A percentile compares a stretch with the other conserved stretches of the same genome.
phyloP scores from a whole-genome alignment of 2,113 vertebrate genomes.

The Lampris megalopsis region DNA sequence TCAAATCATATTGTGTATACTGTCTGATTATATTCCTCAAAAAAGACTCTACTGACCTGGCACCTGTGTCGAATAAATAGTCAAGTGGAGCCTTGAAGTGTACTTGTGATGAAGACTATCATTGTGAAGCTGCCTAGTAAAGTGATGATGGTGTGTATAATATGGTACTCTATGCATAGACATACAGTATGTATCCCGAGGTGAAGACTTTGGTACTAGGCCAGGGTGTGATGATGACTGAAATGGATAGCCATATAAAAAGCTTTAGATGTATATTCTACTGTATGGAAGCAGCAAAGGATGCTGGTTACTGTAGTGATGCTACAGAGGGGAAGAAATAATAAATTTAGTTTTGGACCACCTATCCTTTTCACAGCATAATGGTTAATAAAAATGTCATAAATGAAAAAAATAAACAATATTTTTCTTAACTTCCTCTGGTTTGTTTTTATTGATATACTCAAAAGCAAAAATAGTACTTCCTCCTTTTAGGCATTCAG shows the following conservation, averaged over 20 bases:
- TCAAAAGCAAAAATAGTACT: conserved; percentile 38
- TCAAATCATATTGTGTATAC: conserved; percentile 23
- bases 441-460: conserved; percentile 49
- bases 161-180: conserved; percentile 74
- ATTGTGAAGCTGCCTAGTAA: conserved; percentile 67
- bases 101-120: conserved; percentile 68
- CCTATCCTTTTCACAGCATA: conserved; percentile 76
- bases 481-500: conserved; percentile 18
- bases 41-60: conserved; percentile 33
- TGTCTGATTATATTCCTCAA: conserved; percentile 4
- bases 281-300: conserved; percentile 58
- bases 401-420: conserved; percentile 79
- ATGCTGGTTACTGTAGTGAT: conserved; percentile 58
- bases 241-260: conserved; percentile 40
- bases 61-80: conserved; percentile 21
- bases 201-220: conserved; percentile 66
- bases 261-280: conserved; percentile 71
- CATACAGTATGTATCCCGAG: conserved; percentile 31
- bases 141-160: conserved; percentile 54
- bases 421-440: conserved; percentile 80
- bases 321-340: conserved; percentile 61
- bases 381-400: conserved; percentile 66
- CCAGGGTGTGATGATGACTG: conserved; percentile 51
- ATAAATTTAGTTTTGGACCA: conserved; percentile 77
- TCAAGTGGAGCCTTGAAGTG: conserved; percentile 54